Base-by-base conservation (phyloP, 1,140 invertebrate species). In the Bombus superbus region DNA sequence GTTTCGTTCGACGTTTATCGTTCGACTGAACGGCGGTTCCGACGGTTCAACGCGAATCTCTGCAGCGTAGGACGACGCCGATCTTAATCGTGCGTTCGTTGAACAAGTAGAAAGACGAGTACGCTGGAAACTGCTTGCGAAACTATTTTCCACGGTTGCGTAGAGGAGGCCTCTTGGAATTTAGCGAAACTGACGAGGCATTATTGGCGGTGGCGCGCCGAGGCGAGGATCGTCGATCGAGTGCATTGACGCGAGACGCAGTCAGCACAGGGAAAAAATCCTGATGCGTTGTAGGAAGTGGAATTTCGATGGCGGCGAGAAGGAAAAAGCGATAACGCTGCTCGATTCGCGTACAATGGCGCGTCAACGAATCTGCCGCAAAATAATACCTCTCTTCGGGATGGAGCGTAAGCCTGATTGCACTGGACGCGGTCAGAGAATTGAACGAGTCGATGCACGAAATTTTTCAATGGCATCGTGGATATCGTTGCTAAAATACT, bases 351-450 rank as follows among this genome's bases (percentile, higher is more conserved):
- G 53, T 66, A 79, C 75, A 79, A 83, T 83, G 47, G 74, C 44
- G 44, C 64, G 10, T 53, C 82, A 76, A 84, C 53, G 82, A 84
- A 79, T 62, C 75, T 18, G 66, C 82, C 75, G 15, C 66, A 79
- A 84, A 79, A 84, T 84, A 78, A 68, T 57, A 22, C 47, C 66
- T 40, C 66, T 44, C 42, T 57, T 79, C 76, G 2, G 64, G n/a
- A 6, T 66, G 22, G 32, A 84, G 62, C 28, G 75, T 62, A 84
- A 84, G 75, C 77, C 75, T 72, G 82, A 84, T 84, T 84, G 82
- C 75, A 25, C 59, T 79, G 10, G 35, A 35, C 38, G 47, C 28
- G 62, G 35, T 18, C 28, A 5, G 25, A n/a, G 62, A 25, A 75
- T 77, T 22, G 62, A 83, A 25, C 40, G 42, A 53, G 22, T 25